Base-by-base conservation (phyloP, 2,797 vertebrate species). In the Neoniphon sammara region DNA sequence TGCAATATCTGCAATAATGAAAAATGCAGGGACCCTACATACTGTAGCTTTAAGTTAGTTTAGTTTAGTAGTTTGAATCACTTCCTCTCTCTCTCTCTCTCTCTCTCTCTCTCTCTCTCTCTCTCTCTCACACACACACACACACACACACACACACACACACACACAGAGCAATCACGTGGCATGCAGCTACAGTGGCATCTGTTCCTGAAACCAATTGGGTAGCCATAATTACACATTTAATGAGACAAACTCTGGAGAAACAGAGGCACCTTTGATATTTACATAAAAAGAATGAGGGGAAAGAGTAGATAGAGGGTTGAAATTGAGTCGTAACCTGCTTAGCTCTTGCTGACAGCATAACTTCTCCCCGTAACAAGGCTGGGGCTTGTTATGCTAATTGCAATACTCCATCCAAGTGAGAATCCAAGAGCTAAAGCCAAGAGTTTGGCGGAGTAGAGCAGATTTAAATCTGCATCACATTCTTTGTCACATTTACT, bases 351-450 rank as follows among this genome's bases (percentile, higher is more conserved):
- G 34, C 56, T 85, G 84, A 84, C 82, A 89, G 83, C 78, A 72
- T 46, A 78, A 63, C 77, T 34, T 77, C 78, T 80, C 61, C 67
- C 64, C n/a, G 52, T 66, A 66, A 84, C 71, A 82, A 80, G 74
- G 12, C 52, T 10, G 53, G 36, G 62, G 61, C 77, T 88, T 76
- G 77, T 81, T 82, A 86, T 79, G 64, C 75, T 86, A 85, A 89
- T 85, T 84, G 73, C 5, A 77, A 21, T 30, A 42, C 62, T 73
- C 62, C 62, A 66, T 74, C 54, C 44, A 64, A 70, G 71, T 57
- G 70, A 83, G 58, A 67, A 78, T 78, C 66, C 50, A 71, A 39
- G 27, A 55, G 20, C 42, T 34, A 74, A 59, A 85, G 70, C 34
- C 14, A 0, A 27, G 9, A 54, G 62, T 74, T 61, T 62, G 39